phyloP scores from a whole-genome alignment of 2,888 invertebrate genomes.

The Mesorhabditis belari region DNA sequence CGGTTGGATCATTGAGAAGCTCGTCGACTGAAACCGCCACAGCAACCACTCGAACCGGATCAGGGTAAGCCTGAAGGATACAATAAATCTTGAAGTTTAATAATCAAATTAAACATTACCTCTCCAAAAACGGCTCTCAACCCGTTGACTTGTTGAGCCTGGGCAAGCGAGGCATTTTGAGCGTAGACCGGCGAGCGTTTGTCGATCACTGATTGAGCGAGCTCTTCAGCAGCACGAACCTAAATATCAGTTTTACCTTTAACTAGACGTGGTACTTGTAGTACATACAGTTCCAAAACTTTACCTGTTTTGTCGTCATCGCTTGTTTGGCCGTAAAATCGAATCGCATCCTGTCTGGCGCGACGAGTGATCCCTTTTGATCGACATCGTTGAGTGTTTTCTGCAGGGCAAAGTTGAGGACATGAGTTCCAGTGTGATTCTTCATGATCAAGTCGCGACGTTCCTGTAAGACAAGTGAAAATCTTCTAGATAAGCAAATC shows the following conservation, averaged over 20 bases:
- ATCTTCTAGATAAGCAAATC: neutral
- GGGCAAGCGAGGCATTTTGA: conserved; percentile 72
- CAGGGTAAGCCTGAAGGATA: conserved; percentile 77
- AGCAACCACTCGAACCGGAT: conserved; percentile 79
- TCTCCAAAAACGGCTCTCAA: conserved; percentile 96
- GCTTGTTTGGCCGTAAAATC: conserved; percentile 91
- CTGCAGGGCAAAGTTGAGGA: conserved; percentile 85
- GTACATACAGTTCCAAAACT: neutral
- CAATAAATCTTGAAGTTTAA: neutral
- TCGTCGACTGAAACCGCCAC: conserved; percentile 86
- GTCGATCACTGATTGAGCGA: conserved; percentile 70
- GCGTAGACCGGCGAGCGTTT: conserved; percentile 77
- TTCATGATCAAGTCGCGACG: conserved; percentile 89
- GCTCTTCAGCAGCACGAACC: conserved; percentile 67
- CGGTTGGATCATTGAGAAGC: conserved; percentile 76
- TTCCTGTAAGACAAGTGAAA: conserved; percentile 53
- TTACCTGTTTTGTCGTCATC: conserved; percentile 76
- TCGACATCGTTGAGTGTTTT: conserved; percentile 66
- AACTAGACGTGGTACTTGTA: too few species aligned
- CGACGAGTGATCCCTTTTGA: conserved; percentile 78
- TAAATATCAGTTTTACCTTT: too few species aligned
- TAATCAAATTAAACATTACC: conserved; percentile 51
- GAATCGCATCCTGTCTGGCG: conserved; percentile 89
- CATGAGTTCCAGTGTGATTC: conserved; percentile 95
- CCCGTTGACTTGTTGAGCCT: conserved; percentile 84